Base-by-base conservation (phyloP, 2,113 vertebrate genomes). In the Cygnus atratus region DNA sequence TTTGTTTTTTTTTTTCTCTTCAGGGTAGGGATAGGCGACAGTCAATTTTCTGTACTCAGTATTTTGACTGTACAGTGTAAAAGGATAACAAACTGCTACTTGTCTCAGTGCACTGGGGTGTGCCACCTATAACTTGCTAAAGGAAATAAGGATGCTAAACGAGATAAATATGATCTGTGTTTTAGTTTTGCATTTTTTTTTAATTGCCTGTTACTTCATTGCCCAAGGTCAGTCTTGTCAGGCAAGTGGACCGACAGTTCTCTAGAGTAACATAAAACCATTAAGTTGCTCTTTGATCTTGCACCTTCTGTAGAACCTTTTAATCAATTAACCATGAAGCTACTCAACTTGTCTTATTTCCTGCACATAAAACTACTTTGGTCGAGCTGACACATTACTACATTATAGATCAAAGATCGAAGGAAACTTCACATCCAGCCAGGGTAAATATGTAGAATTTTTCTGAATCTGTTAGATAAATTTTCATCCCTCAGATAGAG, bases 291-390 rank as follows among this genome's bases (percentile, higher is more conserved):
- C 98, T 98, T 98, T 98, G 98, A 98, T 98, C 98, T 98, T 67
- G 59, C 86, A 98, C 97, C 98, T 98, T 98, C 97, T 97, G 95
- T 96, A 96, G 97, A 98, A 97, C 88, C 79, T 98, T 98, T 98
- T 98, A 98, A 98, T 98, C 98, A 98, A 98, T 98, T 98, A 98
- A 98, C 97, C 98, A 98, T 98, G 98, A 98, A 98, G 96, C 97
- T 96, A 93, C 96, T 98, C 96, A 87, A 93, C 97, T 97, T 97
- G 52, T 94, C 96, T 96, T 97, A 97, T 96, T 97, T 97, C 97
- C 95, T 95, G 97, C 92, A 92, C 97, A 97, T 97, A 98, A 98
- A 98, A 97, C 87, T 95, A 87, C 98, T 98, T 97, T 97, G 96
- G 97, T 97, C 4, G 92, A 92, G 92, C 97, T 98, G 98, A 97